These are phyloP conservation scores for Hypotaenidia philippensis DNA, from an alignment of 2,797 vertebrate species.

Conservation along the genomic window DNA sequence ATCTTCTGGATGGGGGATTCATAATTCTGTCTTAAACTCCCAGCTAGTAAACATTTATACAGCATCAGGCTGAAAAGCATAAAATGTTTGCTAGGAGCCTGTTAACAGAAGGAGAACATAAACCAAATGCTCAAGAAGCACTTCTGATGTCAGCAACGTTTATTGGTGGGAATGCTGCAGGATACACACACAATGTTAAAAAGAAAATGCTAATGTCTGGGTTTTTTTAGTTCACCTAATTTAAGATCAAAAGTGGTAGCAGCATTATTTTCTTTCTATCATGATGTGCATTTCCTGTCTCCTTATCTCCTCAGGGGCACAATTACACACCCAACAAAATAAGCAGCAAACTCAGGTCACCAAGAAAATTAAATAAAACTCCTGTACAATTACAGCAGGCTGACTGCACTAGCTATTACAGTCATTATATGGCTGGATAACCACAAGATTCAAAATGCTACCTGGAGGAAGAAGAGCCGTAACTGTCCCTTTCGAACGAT, in stretches of 20 bases:
- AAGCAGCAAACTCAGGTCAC: neutral
- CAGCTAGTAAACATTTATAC: neutral
- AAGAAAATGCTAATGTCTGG: neutral
- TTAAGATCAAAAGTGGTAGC: neutral
- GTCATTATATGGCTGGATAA: constrained; percentile 18
- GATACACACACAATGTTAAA: neutral
- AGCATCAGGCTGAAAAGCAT: neutral
- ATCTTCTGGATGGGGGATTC: neutral
- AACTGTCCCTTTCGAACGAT: neutral
- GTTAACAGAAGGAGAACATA: neutral
- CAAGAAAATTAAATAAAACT: constrained; percentile 28
- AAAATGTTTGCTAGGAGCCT: neutral
- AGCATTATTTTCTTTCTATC: neutral
- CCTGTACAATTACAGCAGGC: neutral
- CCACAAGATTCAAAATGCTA: neutral
- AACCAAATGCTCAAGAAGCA: neutral
- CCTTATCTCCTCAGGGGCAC: neutral
- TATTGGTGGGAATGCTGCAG: neutral
- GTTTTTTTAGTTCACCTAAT: neutral
- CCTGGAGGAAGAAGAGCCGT: neutral
- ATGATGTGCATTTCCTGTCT: neutral
- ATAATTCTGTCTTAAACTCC: neutral
- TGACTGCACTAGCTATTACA: neutral
- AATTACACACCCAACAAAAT: constrained; percentile 42
- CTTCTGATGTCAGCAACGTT: neutral